Evolutionary conservation across 2,888 invertebrate genomes (phyloP).

Genomic region (Cartodere bifasciata): DNA sequence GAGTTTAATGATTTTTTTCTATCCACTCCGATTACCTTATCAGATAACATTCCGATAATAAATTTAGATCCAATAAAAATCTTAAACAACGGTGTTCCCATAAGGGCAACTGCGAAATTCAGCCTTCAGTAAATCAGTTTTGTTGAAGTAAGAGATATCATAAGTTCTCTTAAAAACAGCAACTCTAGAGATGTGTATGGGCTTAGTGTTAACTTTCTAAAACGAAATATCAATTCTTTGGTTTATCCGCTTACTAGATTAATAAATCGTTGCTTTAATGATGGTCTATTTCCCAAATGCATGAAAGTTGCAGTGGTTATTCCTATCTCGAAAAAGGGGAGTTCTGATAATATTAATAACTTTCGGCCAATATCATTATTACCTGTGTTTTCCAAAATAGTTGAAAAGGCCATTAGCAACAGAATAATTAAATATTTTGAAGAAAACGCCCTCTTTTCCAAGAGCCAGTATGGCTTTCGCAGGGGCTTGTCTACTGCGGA

Average conservation of each 20-base stretch:
- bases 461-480: constrained; percentile 2
- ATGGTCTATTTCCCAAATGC: constrained; percentile 3
- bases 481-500: not conserved
- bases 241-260: constrained; percentile 2
- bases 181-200: constrained; percentile 2
- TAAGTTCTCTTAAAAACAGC: constrained; percentile 4
- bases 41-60: too few species aligned
- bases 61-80: too few species aligned
- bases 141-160: constrained; percentile 1
- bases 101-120: not conserved
- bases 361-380: constrained; percentile 4
- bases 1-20: constrained; percentile 5
- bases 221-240: constrained; percentile 5
- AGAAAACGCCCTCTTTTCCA: not conserved
- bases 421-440: constrained; percentile 4
- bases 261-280: constrained; percentile 1
- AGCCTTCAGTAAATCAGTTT: constrained; percentile 3
- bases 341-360: not conserved
- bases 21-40: not conserved
- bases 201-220: not conserved
- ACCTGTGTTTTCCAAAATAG: constrained; percentile 5
- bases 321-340: constrained; percentile 3
- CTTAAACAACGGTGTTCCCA: not conserved
- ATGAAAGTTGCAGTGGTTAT: constrained; percentile 3
- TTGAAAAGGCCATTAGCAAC: constrained; percentile 3